Conservation (phyloP, 2,797 vertebrate species). For the Chrysocyon brachyurus region DNA sequence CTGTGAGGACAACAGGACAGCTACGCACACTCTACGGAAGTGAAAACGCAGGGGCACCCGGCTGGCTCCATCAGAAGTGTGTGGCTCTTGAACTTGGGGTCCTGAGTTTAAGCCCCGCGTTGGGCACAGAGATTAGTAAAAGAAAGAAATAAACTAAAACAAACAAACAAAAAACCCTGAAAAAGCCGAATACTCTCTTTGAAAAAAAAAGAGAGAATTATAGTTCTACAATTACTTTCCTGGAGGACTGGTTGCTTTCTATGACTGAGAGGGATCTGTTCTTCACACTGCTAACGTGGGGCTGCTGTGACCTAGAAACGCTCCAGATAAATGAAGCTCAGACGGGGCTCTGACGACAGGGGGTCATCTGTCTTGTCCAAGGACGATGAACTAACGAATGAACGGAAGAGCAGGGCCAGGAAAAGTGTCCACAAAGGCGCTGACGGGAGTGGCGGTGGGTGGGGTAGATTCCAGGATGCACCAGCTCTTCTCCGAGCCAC, state of each 20-base stretch:
- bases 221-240: neutral
- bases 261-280: neutral
- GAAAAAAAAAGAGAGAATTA: neutral
- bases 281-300: neutral
- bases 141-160: neutral
- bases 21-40: neutral
- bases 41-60: neutral
- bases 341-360: neutral
- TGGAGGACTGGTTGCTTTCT: neutral
- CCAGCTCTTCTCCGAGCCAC: neutral
- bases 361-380: too few species aligned
- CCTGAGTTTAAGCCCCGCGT: neutral
- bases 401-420: too few species aligned
- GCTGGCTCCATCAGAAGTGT: neutral
- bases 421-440: neutral
- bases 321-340: neutral
- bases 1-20: neutral
- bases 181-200: neutral
- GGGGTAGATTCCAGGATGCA: neutral
- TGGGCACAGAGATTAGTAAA: neutral
- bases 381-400: neutral
- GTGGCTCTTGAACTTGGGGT: neutral
- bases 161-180: neutral
- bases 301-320: neutral
- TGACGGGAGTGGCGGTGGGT: neutral